Percentiles rank a stretch among this genome's conserved stretches.
These are phyloP conservation scores for Agrotis ipsilon DNA, from an alignment of 2,888 invertebrate species.

Conservation along the genomic window DNA sequence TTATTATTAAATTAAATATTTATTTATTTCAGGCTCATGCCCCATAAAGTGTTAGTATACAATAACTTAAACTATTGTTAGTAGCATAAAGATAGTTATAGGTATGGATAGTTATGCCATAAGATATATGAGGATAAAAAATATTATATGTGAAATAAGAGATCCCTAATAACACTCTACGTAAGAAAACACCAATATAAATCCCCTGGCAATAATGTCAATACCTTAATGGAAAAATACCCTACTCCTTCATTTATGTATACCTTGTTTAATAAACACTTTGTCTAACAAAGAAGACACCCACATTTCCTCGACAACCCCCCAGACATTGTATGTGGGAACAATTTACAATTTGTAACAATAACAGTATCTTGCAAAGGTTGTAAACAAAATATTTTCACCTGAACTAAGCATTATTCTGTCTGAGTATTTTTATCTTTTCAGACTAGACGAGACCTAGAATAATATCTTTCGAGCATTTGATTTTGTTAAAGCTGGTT, in stretches of 20 bases:
- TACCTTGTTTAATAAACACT: not conserved
- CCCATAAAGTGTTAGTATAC: too few species aligned
- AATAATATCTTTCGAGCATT: not conserved
- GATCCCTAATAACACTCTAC: not conserved
- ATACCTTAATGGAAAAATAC: conserved; percentile 2
- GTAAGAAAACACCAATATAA: conserved; percentile 1
- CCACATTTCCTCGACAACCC: conserved; percentile 10
- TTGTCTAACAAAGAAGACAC: conserved; percentile 6
- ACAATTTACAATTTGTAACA: conserved; percentile 6
- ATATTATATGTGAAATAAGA: too few species aligned
- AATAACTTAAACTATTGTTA: too few species aligned
- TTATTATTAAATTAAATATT: too few species aligned
- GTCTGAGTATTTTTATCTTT: conserved; percentile 30
- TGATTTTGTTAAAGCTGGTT: conserved; percentile 11
- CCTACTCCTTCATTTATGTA: not conserved
- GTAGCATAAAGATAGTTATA: too few species aligned
- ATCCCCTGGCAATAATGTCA: not conserved
- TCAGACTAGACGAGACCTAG: conserved; percentile 19
- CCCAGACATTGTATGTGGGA: not conserved
- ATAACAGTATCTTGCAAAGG: conserved; percentile 9
- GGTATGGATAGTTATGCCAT: too few species aligned
- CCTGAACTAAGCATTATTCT: conserved; percentile 20
- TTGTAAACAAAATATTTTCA: conserved; percentile 29
- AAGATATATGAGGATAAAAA: too few species aligned
- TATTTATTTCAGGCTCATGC: too few species aligned